These are phyloP conservation scores for Coptodon rendalli DNA, from an alignment of 2,113 vertebrate species.

Conservation along the genomic window DNA sequence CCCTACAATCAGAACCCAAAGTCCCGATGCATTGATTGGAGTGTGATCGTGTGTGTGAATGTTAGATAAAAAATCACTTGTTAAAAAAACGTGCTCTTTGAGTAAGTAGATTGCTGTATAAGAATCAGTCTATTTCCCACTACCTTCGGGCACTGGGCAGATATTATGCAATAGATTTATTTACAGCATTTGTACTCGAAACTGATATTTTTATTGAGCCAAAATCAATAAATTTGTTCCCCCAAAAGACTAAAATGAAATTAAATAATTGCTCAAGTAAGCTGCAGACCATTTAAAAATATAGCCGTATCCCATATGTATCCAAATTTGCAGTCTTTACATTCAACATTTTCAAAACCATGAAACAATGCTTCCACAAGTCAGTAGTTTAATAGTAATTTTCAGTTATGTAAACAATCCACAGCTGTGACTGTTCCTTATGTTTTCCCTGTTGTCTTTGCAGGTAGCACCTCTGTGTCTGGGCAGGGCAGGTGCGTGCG, in stretches of 20 bases:
- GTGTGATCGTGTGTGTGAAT: not conserved
- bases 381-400: not conserved
- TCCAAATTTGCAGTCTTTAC: not conserved
- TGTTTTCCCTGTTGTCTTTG: not conserved
- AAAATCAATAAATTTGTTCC: not conserved
- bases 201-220: not conserved
- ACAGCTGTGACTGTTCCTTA: not conserved
- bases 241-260: not conserved
- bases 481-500: constrained; percentile 91
- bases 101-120: not conserved
- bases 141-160: not conserved
- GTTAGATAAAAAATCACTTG: not conserved
- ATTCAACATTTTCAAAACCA: not conserved
- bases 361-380: not conserved
- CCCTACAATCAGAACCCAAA: not conserved
- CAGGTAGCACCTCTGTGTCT: constrained; percentile 93
- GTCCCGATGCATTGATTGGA: not conserved
- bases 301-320: not conserved
- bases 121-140: not conserved
- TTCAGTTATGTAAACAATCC: not conserved
- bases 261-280: not conserved
- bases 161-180: not conserved
- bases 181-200: not conserved
- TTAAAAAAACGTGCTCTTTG: not conserved
- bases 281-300: not conserved